These are phyloP conservation scores for Anagrus nilaparvatae DNA, from an alignment of 1,140 invertebrate species.

Conservation along the genomic window DNA sequence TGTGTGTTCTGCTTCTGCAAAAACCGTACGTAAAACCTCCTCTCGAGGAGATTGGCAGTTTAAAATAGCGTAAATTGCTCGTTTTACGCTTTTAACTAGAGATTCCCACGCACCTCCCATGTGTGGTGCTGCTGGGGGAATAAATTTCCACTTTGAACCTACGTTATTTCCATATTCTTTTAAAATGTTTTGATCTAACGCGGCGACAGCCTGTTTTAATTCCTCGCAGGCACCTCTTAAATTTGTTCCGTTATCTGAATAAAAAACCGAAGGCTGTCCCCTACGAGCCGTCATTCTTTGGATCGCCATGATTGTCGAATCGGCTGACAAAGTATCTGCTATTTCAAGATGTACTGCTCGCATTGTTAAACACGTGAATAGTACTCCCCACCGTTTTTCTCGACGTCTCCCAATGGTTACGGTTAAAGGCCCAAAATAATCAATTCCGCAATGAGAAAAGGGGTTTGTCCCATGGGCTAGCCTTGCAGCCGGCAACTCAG, in stretches of 20 bases:
- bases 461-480: too few relatives aligned
- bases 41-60: constrained; percentile 11
- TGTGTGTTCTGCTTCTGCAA: constrained; percentile 21
- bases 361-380: constrained; percentile 25
- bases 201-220: constrained; percentile 12
- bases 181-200: constrained; percentile 12
- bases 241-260: constrained; percentile 26
- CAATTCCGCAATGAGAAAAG: too few relatives aligned
- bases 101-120: constrained; percentile 2
- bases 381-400: constrained; percentile 26
- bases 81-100: background rate
- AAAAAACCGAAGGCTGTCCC: constrained; percentile 11
- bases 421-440: constrained; percentile 25
- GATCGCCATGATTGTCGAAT: constrained; percentile 19
- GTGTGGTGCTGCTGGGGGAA: background rate
- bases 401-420: constrained; percentile 17
- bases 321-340: constrained; percentile 13
- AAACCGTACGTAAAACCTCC: constrained; percentile 19
- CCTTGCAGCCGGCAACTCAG: too few relatives aligned
- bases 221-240: constrained; percentile 23
- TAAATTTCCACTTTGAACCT: background rate
- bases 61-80: background rate
- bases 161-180: background rate
- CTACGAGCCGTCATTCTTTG: constrained; percentile 19
- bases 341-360: constrained; percentile 24